Conservation (phyloP, 1,140 invertebrate species). For the Drosophila lacteicornis region DNA sequence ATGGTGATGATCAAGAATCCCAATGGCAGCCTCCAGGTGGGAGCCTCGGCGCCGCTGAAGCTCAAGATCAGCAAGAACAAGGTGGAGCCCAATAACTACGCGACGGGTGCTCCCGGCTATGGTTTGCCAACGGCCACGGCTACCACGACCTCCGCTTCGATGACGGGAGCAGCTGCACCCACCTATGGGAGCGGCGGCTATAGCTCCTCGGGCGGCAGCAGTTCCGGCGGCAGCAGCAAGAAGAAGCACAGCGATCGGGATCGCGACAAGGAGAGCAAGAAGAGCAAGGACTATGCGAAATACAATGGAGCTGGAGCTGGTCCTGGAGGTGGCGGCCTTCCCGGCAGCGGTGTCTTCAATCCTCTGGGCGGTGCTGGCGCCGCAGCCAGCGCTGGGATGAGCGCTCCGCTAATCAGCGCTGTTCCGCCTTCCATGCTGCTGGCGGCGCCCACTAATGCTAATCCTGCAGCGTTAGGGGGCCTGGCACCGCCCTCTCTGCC, state of each 20-base stretch:
- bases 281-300: constrained; percentile 76
- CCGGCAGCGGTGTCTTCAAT: constrained; percentile 42
- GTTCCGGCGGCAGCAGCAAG: constrained; percentile 70
- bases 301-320: constrained; percentile 72
- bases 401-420: constrained; percentile 32
- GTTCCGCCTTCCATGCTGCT: constrained; percentile 49
- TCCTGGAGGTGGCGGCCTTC: background rate
- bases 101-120: constrained; percentile 40
- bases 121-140: constrained; percentile 18
- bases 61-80: constrained; percentile 89
- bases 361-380: constrained; percentile 72
- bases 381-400: constrained; percentile 34
- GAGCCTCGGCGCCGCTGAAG: constrained; percentile 80
- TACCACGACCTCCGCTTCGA: background rate
- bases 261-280: constrained; percentile 83
- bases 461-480: background rate
- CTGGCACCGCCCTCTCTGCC: constrained; percentile 58
- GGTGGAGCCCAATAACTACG: constrained; percentile 70
- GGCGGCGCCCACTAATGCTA: constrained; percentile 35
- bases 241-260: constrained; percentile 87
- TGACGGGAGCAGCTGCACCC: constrained; percentile 6
- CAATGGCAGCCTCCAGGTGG: constrained; percentile 60
- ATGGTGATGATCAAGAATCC: constrained; percentile 70
- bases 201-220: constrained; percentile 45
- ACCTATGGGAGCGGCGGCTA: constrained; percentile 29